These are phyloP conservation scores for Danio choprae DNA, from an alignment of 2,797 vertebrate genomes.

Conservation along the genomic window DNA sequence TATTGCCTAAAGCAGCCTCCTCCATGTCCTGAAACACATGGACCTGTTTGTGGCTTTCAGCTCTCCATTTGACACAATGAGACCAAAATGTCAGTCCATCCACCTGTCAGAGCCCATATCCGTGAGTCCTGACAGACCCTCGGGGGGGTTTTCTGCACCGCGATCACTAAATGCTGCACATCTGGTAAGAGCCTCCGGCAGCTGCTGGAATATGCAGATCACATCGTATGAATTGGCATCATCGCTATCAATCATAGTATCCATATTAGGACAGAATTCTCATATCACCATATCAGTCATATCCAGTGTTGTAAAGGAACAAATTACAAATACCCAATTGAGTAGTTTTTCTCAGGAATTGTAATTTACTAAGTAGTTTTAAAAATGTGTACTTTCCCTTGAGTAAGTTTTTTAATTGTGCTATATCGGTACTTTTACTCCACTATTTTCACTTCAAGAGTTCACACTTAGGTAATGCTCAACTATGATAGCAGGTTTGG, in stretches of 20 bases:
- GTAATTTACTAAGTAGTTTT: too few species aligned
- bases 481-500: too few species aligned
- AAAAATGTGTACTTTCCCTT: too few species aligned
- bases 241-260: background rate
- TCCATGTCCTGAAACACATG: constrained; percentile 27
- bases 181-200: constrained; percentile 8
- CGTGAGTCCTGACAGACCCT: background rate
- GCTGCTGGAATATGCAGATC: constrained; percentile 6
- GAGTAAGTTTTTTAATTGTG: too few species aligned
- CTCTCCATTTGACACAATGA: constrained; percentile 2
- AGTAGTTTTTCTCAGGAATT: too few species aligned
- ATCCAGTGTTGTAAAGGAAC: too few species aligned
- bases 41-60: background rate
- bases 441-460: too few species aligned
- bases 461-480: too few species aligned
- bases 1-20: constrained; percentile 17
- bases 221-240: background rate
- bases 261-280: background rate
- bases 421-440: too few species aligned
- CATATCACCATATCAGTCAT: too few species aligned
- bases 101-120: constrained; percentile 7
- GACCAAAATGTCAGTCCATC: background rate
- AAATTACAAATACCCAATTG: too few species aligned
- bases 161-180: constrained; percentile 11
- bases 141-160: background rate